Conservation (phyloP, 2,888 invertebrate species). For the Stramonita haemastoma region DNA sequence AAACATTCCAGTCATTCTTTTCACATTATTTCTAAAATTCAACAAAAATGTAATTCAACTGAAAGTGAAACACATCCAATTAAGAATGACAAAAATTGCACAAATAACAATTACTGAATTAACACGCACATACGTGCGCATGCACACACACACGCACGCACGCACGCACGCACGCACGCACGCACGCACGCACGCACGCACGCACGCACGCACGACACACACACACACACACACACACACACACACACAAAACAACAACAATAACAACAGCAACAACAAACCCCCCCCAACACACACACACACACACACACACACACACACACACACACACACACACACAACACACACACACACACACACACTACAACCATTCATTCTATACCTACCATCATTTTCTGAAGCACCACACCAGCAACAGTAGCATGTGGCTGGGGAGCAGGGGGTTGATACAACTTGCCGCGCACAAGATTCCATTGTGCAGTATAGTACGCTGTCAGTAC, state of each 20-base stretch:
- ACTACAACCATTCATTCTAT: no score
- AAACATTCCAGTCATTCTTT: no score
- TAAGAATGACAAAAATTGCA: no score
- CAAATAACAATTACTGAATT: no score
- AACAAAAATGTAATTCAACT: no score
- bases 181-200: background rate
- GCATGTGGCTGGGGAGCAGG: constrained; percentile 41
- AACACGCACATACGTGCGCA: background rate
- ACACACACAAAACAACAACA: background rate
- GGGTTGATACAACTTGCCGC: constrained; percentile 65
- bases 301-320: no score
- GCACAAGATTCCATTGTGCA: constrained; percentile 63
- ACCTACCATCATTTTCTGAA: constrained; percentile 67
- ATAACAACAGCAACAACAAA: background rate
- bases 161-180: background rate
- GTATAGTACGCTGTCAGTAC: constrained; percentile 61
- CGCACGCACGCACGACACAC: background rate
- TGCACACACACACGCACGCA: background rate
- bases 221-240: no score
- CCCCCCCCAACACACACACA: no score
- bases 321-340: no score
- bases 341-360: no score
- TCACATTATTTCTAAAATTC: no score
- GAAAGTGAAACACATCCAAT: no score
- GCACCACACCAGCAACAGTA: constrained; percentile 52